Evolutionary conservation across 2,888 invertebrate genomes (phyloP).

Genomic region (Scaptomyza parva): DNA sequence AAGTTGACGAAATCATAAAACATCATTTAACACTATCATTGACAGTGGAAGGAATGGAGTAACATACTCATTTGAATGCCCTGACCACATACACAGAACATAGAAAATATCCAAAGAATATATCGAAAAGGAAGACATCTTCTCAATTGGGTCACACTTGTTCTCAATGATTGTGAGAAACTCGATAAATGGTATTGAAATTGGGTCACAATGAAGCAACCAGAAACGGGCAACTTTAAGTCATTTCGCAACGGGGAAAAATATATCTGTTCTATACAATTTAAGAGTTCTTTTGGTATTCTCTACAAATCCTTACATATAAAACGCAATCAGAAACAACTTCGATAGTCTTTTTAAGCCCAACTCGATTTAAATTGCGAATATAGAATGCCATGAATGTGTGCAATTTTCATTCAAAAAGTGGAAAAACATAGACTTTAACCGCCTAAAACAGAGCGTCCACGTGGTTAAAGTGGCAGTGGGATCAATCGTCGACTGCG

Average conservation of each 20-base stretch:
- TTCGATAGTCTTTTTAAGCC: not conserved
- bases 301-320: not conserved
- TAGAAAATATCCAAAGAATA: not conserved
- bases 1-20: not conserved
- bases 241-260: not conserved
- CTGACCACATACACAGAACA: not conserved
- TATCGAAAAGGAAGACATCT: slow-evolving; percentile 10
- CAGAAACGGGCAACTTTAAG: not conserved
- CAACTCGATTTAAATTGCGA: not conserved
- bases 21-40: slow-evolving; percentile 2
- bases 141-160: slow-evolving; percentile 21
- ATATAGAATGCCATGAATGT: slow-evolving; percentile 15
- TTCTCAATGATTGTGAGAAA: slow-evolving; percentile 18
- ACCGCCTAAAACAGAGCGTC: slow-evolving; percentile 8
- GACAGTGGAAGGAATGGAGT: slow-evolving; percentile 1
- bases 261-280: not conserved
- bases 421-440: slow-evolving; percentile 2
- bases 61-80: slow-evolving; percentile 2
- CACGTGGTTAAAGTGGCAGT: slow-evolving; percentile 11
- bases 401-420: slow-evolving; percentile 12
- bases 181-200: slow-evolving; percentile 26
- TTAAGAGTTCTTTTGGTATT: not conserved
- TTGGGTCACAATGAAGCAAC: slow-evolving; percentile 26
- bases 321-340: slow-evolving; percentile 4
- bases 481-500: slow-evolving; percentile 8